Base-by-base conservation (phyloP, 2,888 invertebrate genomes). In the Xestia xanthographa region DNA sequence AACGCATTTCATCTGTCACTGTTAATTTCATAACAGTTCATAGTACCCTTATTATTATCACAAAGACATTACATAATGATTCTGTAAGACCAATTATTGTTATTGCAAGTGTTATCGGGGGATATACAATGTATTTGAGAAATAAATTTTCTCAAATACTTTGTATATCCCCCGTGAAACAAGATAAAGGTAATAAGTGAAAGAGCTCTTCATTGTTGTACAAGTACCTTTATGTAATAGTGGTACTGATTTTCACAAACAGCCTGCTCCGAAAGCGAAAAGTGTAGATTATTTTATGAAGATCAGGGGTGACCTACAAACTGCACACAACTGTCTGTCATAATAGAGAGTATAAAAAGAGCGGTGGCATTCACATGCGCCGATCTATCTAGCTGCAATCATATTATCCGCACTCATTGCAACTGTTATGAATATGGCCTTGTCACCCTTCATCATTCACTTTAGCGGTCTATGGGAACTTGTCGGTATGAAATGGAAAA, bases 351-450 rank as follows among this genome's bases (percentile, higher is more conserved):
- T 34, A 34, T n/a, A n/a, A 17, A 66, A 29, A 41, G 14, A 53
- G 8, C 38, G 29, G 12, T 45, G 50, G n/a, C 29, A 48, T 48
- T 48, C 41, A 41, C 26, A 48, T 22, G 22, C 5, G 1, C 45
- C 29, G 1, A 45, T 62, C 26, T 41, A 45, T n/a, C 45, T 63
- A 43, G 34, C 50, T 66, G 76, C 58, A 82, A 82, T 60, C 60
- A 38, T 76, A 45, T 53, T 66, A 78, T 76, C 34, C 66, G 29
- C 60, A 50, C 43, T 65, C 1, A 9, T 53, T 63, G 66, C 53
- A 56, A 22, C 41, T 65, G 34, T 58, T 82, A 77, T 77, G 34
- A 82, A 77, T 77, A 53, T n/a, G 50, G 38, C 83, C 83, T 79
- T 83, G 83, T 58, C 43, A 79, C 20, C 38, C 62, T 29, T 29